Percentiles rank a stretch among this genome's conserved stretches.
These are phyloP conservation scores for Rhea americana DNA, from an alignment of 2,113 vertebrate genomes.

Conservation along the genomic window DNA sequence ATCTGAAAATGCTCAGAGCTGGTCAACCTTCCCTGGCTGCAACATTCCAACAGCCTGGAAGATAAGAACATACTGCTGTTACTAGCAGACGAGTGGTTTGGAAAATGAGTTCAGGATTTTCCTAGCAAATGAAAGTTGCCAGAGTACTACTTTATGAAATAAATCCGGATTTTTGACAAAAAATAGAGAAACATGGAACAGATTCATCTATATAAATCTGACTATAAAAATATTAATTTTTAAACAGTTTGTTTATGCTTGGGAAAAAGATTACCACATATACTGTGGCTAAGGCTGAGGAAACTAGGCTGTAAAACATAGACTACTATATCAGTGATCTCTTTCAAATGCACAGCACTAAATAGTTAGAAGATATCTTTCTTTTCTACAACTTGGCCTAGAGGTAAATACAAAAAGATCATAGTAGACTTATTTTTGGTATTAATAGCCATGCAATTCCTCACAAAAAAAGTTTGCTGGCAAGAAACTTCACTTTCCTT, in stretches of 20 bases:
- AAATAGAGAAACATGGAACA: background rate
- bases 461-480: background rate
- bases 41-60: background rate
- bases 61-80: background rate
- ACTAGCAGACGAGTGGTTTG: background rate
- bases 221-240: background rate
- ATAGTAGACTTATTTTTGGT: background rate
- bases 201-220: background rate
- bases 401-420: background rate
- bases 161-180: background rate
- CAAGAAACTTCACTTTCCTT: background rate
- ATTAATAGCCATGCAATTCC: conserved; percentile 10
- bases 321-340: background rate
- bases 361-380: background rate
- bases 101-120: background rate
- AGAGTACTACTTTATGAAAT: background rate
- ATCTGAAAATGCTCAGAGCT: background rate
- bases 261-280: background rate
- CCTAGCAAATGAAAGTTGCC: background rate
- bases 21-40: background rate
- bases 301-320: background rate
- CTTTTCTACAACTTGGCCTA: background rate
- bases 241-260: background rate
- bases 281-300: background rate
- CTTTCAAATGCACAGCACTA: background rate